Evolutionary conservation across 2,113 vertebrate genomes (phyloP).

Genomic region (cat (Felis catus)): F.catus_Fca126_mat1.0 CM031424.1:3206001-3206500

Average conservation of each 20-base stretch:
- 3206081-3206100: rapidly evolving
- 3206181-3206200: not conserved
- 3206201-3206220: not conserved
- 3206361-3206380: too few relatives aligned
- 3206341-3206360: too few relatives aligned
- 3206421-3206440: not conserved
- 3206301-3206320: not conserved
- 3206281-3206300: not conserved
- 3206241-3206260: not conserved
- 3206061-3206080: not conserved
- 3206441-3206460: too few relatives aligned
- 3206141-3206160: not conserved
- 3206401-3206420: not conserved
- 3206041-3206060: not conserved
- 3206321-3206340: too few relatives aligned
- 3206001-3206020: too few relatives aligned
- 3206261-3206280: rapidly evolving
- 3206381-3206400: not conserved
- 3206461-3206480: too few relatives aligned
- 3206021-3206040: too few relatives aligned
- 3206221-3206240: not conserved
- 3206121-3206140: not conserved
- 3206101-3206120: not conserved
- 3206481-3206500: rapidly evolving
- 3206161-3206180: not conserved